Percentiles rank a stretch among this genome's conserved stretches.
Evolutionary conservation across 2,113 vertebrate genomes (phyloP).

Genomic region (Vanacampus margaritifer): DNA sequence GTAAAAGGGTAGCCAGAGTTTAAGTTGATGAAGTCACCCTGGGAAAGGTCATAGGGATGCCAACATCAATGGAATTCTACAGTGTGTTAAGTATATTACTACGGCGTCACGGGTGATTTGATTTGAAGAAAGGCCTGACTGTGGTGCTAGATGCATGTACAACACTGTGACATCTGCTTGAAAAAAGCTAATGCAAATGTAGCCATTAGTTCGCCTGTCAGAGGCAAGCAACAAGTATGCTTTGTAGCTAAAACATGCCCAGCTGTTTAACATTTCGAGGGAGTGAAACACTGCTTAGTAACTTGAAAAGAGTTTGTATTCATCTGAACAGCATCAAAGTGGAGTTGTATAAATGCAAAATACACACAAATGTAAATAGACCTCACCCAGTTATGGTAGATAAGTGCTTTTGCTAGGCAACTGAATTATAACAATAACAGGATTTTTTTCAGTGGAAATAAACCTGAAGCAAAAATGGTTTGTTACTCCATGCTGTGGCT

Average conservation of each 20-base stretch:
- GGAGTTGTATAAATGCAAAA: slow-evolving; percentile 53
- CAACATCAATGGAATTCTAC: slow-evolving; percentile 12
- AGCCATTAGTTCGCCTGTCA: slow-evolving; percentile 11
- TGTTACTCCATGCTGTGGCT: slow-evolving; percentile 52
- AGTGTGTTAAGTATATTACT: slow-evolving; percentile 5
- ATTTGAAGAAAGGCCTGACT: slow-evolving; percentile 3
- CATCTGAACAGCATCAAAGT: slow-evolving; percentile 30
- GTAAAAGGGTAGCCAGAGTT: slow-evolving; percentile 20
- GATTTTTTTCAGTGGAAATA: slow-evolving; percentile 42
- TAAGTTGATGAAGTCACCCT: slow-evolving; percentile 23
- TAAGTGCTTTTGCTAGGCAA: slow-evolving; percentile 62
- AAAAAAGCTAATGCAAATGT: not conserved
- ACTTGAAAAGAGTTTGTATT: slow-evolving; percentile 14
- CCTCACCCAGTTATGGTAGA: slow-evolving; percentile 48
- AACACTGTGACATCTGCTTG: not conserved
- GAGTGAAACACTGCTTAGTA: slow-evolving; percentile 25
- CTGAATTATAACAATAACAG: slow-evolving; percentile 62
- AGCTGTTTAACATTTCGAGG: slow-evolving; percentile 19
- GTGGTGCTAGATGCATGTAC: not conserved
- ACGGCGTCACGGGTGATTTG: not conserved
- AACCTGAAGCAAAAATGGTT: slow-evolving; percentile 46
- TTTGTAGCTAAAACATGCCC: slow-evolving; percentile 17
- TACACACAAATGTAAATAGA: slow-evolving; percentile 52
- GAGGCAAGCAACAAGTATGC: slow-evolving; percentile 13
- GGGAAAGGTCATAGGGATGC: slow-evolving; percentile 15